Base-by-base conservation (phyloP, 2,888 invertebrate species). In the Terebella lapidaria region DNA sequence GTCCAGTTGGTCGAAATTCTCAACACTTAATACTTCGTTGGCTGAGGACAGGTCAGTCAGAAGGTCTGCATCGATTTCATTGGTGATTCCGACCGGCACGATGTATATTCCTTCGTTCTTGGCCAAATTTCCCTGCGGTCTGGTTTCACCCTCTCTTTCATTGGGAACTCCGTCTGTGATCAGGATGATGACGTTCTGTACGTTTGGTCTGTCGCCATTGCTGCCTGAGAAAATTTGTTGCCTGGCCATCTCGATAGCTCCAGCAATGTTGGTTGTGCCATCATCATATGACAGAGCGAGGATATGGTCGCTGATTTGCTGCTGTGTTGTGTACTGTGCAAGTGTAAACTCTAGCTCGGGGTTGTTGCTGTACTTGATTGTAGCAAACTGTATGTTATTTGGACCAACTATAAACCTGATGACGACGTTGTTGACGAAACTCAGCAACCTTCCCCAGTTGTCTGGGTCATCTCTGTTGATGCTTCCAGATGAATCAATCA, bases 211-310 rank as follows among this genome's bases (percentile, higher is more conserved):
- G 29, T 27, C 54, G 15, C 25, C 53, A 26, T 4, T 10, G 25
- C 30, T 3, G 20, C 54, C n/a, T 20, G 67, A 70, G 29, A 25
- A n/a, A 27, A 25, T 2, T 20, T 22, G 30, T 64, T 64, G 60
- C 29, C 71, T 62, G 72, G 72, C 73, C 3, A 62, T 64, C 22
- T 63, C 62, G 1, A 75, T 58, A 18, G 68, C 74, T 58, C 68
- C 73, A 3, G 72, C 74, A 3, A 73, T 73, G 56, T 75, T 75
- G 5, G 73, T 75, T 45, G 72, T 72, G 35, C 75, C 75, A 53
- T 67, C 73, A 2, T 66, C 67, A 35, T 15, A 35, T 1, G 68
- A 67, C 4, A 75, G 72, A 3, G 63, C 61, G 45, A 70, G 71
- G 29, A 75, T 70, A 22, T 72, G 72, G n/a, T n/a, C n/a, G n/a